Evolutionary conservation across 2,888 invertebrate species (phyloP).

Genomic region (Galerucella nymphaeae): DNA sequence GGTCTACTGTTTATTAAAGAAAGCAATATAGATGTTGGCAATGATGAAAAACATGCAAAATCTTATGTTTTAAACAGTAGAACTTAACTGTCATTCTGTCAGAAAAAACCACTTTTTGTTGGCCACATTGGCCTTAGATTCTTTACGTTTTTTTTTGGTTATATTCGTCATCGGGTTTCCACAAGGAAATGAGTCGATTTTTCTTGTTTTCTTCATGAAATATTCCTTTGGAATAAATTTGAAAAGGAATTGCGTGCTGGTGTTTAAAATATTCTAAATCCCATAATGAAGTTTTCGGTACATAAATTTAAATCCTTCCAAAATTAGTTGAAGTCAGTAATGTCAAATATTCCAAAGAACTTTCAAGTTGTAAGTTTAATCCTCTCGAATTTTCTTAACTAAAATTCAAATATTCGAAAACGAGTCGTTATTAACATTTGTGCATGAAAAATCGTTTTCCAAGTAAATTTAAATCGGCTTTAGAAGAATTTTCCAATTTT

Average conservation of each 20-base stretch:
- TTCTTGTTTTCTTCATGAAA: background rate
- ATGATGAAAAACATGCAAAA: too few relatives aligned
- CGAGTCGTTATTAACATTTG: constrained; percentile 13
- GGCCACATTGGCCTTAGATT: too few relatives aligned
- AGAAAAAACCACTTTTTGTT: too few relatives aligned
- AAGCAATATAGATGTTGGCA: too few relatives aligned
- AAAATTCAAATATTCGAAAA: background rate
- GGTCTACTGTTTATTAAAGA: too few relatives aligned
- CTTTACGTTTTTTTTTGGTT: constrained; percentile 3
- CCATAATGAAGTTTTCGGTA: background rate
- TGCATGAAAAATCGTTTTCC: constrained; percentile 25
- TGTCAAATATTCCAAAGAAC: too few relatives aligned
- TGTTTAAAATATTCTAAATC: background rate
- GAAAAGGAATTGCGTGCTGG: background rate
- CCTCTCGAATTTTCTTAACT: background rate
- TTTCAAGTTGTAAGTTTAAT: background rate
- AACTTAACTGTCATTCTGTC: too few relatives aligned
- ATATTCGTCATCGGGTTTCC: constrained; percentile 10
- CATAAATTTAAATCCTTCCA: too few relatives aligned
- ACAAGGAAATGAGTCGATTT: constrained; percentile 3
- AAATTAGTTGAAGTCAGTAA: too few relatives aligned
- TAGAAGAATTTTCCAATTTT: constrained; percentile 15
- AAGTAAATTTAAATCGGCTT: constrained; percentile 27
- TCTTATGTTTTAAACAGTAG: too few relatives aligned
- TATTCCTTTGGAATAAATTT: background rate